Evolutionary conservation across 1,140 invertebrate genomes (phyloP).

Genomic region (Drosophila obscura): DNA sequence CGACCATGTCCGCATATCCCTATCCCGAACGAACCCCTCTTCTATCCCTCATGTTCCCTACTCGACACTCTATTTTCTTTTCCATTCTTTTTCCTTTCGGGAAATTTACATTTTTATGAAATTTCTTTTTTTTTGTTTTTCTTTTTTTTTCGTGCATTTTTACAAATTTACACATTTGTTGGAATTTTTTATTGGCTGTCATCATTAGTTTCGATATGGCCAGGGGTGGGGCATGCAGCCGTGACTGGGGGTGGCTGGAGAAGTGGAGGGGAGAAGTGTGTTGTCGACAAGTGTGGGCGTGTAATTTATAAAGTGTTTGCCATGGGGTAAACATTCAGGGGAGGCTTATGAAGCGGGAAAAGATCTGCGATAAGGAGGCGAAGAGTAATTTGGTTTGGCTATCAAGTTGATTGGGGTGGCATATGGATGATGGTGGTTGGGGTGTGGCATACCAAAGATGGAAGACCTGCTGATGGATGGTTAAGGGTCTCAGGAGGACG

Average conservation of each 20-base stretch:
- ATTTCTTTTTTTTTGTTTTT: conserved; percentile 41
- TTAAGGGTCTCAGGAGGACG: conserved; percentile 17
- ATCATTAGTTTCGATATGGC: conserved; percentile 73
- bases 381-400: conserved; percentile 46
- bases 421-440: conserved; percentile 23
- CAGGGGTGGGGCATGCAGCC: conserved; percentile 16
- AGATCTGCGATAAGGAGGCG: conserved; percentile 45
- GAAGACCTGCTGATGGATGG: conserved; percentile 1
- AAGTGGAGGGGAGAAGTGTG: conserved; percentile 18
- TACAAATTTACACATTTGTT: conserved; percentile 79
- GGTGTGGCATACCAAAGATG: conserved; percentile 14
- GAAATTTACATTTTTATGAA: conserved; percentile 69
- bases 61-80: conserved; percentile 11
- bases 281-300: conserved; percentile 64
- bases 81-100: conserved; percentile 13
- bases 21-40: not conserved
- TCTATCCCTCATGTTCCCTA: conserved; percentile 4
- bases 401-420: conserved; percentile 38
- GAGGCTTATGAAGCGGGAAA: not conserved
- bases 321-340: conserved; percentile 24
- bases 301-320: conserved; percentile 57
- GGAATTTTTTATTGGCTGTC: conserved; percentile 77
- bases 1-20: conserved; percentile 54
- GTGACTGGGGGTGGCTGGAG: not conserved
- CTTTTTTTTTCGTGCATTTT: conserved; percentile 50